These are phyloP conservation scores for Hololepta plana DNA, from an alignment of 2,888 invertebrate genomes.

Conservation along the genomic window DNA sequence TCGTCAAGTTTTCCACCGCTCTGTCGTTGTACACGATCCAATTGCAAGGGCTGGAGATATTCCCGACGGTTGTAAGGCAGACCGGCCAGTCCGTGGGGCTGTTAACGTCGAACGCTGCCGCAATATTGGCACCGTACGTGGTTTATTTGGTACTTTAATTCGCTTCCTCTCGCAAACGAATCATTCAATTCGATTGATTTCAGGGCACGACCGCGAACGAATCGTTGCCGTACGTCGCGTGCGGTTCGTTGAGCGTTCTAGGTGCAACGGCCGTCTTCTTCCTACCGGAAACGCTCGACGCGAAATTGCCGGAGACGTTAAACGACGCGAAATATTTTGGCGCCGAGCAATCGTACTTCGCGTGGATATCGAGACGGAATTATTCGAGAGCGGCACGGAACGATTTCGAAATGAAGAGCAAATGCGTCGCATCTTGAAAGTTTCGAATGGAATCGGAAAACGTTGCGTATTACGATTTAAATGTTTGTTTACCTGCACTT, in stretches of 20 bases:
- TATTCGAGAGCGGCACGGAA: no score
- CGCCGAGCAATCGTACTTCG: constrained; percentile 5
- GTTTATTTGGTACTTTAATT: constrained; percentile 35
- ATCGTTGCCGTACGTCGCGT: no score
- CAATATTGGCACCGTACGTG: constrained; percentile 39
- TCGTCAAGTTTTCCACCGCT: constrained; percentile 34
- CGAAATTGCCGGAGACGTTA: constrained; percentile 41
- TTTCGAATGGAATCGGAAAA: no score
- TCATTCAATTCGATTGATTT: no score
- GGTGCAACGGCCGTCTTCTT: constrained; percentile 31
- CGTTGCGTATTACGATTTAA: no score
- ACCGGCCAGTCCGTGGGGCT: constrained; percentile 42
- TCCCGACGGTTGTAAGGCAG: constrained; percentile 46
- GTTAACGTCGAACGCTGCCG: constrained; percentile 34
- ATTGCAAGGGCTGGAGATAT: constrained; percentile 44
- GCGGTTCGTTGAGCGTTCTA: constrained; percentile 25
- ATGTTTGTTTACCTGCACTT: no score
- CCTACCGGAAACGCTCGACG: constrained; percentile 44
- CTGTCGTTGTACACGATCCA: constrained; percentile 38
- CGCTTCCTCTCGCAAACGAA: no score
- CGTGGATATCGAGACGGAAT: no score
- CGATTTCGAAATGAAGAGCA: no score
- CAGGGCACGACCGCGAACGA: no score
- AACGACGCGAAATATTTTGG: constrained; percentile 41
- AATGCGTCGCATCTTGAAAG: no score